phyloP scores from a whole-genome alignment of 2,888 invertebrate species.

The Amaurobius ferox region DNA sequence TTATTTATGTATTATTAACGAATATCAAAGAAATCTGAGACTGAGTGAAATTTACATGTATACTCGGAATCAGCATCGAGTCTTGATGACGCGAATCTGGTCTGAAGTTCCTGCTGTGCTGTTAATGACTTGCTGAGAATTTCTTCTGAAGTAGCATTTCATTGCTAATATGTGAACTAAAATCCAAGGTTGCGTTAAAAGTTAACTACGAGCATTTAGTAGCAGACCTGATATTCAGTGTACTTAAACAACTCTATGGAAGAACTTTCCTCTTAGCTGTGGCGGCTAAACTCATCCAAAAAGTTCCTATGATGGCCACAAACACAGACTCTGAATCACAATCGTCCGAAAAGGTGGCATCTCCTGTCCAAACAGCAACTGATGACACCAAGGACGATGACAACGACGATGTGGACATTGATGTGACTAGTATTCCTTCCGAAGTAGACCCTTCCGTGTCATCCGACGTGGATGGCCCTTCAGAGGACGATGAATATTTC shows the following conservation, averaged over 20 bases:
- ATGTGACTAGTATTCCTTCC: conserved; percentile 60
- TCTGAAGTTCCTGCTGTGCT: too few relatives aligned
- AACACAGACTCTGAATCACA: conserved; percentile 66
- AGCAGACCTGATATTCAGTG: too few relatives aligned
- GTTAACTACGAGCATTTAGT: too few relatives aligned
- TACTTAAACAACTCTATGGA: neutral
- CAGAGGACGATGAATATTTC: conserved; percentile 72
- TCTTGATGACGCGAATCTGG: too few relatives aligned
- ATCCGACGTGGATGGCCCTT: conserved; percentile 41
- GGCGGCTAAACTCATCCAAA: neutral
- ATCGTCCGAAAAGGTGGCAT: conserved; percentile 59
- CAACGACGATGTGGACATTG: conserved; percentile 67
- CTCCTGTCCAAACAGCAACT: conserved; percentile 21
- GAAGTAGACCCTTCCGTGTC: conserved; percentile 41
- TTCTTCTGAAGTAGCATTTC: too few relatives aligned
- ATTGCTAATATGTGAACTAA: too few relatives aligned
- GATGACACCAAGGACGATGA: conserved; percentile 43
- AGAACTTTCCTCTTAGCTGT: neutral
- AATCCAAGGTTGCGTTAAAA: too few relatives aligned
- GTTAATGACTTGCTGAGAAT: too few relatives aligned
- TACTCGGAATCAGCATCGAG: too few relatives aligned
- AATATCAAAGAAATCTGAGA: too few relatives aligned
- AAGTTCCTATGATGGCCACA: conserved; percentile 45
- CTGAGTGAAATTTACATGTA: too few relatives aligned
- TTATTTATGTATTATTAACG: too few relatives aligned